A percentile compares a stretch with the other conserved stretches of the same genome.
phyloP scores from a whole-genome alignment of 2,888 invertebrate species.

The Helleia helle region DNA sequence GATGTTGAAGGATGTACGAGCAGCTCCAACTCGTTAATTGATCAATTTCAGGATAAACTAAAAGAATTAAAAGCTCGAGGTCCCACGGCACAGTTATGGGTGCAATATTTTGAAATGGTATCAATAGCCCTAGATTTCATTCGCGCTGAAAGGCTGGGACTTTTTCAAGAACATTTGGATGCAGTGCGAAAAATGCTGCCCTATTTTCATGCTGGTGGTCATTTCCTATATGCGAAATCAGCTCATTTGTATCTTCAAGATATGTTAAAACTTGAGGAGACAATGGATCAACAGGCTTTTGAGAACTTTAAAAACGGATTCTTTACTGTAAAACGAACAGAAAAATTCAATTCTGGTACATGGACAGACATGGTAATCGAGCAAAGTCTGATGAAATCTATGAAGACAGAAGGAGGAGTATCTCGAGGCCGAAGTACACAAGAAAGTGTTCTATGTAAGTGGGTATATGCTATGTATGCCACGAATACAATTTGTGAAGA shows the following conservation, averaged over 20 bases:
- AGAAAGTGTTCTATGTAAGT: conserved; percentile 27
- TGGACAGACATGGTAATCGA: conserved; percentile 26
- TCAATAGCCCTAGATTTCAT: conserved; percentile 25
- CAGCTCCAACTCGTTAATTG: conserved; percentile 21
- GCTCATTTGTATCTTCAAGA: conserved; percentile 28
- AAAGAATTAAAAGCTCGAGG: too few species aligned
- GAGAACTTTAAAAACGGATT: conserved; percentile 24
- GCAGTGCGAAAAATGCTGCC: conserved; percentile 29
- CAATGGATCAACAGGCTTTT: conserved; percentile 25
- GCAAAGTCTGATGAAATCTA: conserved; percentile 25
- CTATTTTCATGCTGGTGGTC: conserved; percentile 34
- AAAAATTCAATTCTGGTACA: conserved; percentile 23
- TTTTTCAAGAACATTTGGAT: conserved; percentile 27
- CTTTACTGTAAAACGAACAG: conserved; percentile 29
- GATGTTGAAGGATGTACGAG: conserved; percentile 28
- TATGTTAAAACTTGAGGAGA: conserved; percentile 25
- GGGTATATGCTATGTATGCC: too few species aligned
- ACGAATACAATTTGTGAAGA: too few species aligned
- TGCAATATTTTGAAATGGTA: conserved; percentile 35
- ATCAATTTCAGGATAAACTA: conserved; percentile 13
- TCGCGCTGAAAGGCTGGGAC: too few species aligned
- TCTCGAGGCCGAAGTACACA: conserved; percentile 17
- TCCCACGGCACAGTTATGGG: conserved; percentile 32
- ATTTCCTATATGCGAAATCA: conserved; percentile 31
- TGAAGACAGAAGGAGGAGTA: conserved; percentile 24